phyloP scores from a whole-genome alignment of 2,888 invertebrate species.

The Lasioglossum pauxillum region DNA sequence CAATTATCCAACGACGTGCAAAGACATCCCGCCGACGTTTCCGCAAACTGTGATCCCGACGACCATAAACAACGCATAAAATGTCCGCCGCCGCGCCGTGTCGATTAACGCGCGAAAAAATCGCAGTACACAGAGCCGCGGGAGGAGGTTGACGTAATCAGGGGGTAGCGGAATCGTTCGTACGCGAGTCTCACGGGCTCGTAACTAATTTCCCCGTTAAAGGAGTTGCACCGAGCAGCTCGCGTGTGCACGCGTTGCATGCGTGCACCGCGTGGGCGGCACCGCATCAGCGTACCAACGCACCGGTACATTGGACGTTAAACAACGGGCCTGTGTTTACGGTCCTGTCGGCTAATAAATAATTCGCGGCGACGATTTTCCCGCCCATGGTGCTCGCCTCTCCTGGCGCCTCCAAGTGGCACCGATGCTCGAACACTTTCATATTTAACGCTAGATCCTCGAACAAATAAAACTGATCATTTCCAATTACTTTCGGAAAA shows the following conservation, averaged over 20 bases:
- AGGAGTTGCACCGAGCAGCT: conserved; percentile 16
- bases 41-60: not conserved
- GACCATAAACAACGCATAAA: conserved; percentile 7
- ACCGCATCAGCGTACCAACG: conserved; percentile 24
- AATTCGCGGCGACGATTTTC: conserved; percentile 53
- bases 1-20: not conserved
- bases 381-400: conserved; percentile 48
- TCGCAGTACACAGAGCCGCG: not conserved
- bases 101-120: not conserved
- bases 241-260: conserved; percentile 47
- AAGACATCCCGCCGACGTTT: not conserved
- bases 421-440: not conserved
- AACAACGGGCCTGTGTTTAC: conserved; percentile 54
- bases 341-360: conserved; percentile 58
- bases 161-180: conserved; percentile 23
- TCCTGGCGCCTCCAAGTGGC: not conserved
- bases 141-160: conserved; percentile 21
- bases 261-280: conserved; percentile 47
- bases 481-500: not conserved
- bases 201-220: conserved; percentile 38
- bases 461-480: not conserved
- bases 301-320: conserved; percentile 9
- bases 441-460: not conserved
- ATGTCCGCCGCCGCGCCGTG: not conserved
- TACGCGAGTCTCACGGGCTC: conserved; percentile 21